phyloP scores from a whole-genome alignment of 2,888 invertebrate genomes.

The Dicycla oo region DNA sequence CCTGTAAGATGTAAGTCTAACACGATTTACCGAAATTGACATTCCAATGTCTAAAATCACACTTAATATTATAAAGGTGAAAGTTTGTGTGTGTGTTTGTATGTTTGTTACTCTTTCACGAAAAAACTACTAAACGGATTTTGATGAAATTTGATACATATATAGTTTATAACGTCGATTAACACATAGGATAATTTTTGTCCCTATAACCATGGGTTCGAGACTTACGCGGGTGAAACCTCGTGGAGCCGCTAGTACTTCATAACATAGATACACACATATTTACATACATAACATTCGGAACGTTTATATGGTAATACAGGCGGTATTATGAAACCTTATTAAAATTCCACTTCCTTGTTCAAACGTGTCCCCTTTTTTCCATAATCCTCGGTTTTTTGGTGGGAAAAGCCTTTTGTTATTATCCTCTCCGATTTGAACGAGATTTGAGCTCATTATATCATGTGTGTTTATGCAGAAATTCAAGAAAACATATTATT shows the following conservation, averaged over 20 bases:
- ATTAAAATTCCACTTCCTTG: slow-evolving; percentile 57
- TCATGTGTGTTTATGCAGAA: slow-evolving; percentile 1
- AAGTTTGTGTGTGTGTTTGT: too few relatives aligned
- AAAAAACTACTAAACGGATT: too few relatives aligned
- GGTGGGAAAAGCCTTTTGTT: slow-evolving; percentile 29
- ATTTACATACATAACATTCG: slow-evolving; percentile 18
- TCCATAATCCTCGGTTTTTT: slow-evolving; percentile 48
- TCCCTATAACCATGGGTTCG: too few relatives aligned
- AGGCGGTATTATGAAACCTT: slow-evolving; percentile 47
- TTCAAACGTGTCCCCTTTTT: slow-evolving; percentile 42
- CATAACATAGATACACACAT: too few relatives aligned
- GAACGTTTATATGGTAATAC: slow-evolving; percentile 51
- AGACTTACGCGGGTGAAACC: too few relatives aligned
- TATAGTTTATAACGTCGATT: too few relatives aligned
- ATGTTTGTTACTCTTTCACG: too few relatives aligned
- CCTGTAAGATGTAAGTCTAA: neutral
- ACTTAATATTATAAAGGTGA: too few relatives aligned
- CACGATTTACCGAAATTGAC: neutral
- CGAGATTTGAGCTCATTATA: slow-evolving; percentile 21
- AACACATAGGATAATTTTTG: too few relatives aligned
- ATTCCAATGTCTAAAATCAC: too few relatives aligned
- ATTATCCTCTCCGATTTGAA: slow-evolving; percentile 33
- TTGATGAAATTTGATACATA: too few relatives aligned
- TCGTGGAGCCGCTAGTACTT: too few relatives aligned
- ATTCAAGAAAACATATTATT: neutral